Evolutionary conservation across 1,140 invertebrate species (phyloP).

Genomic region (Hyposmocoma kahamanoa): DNA sequence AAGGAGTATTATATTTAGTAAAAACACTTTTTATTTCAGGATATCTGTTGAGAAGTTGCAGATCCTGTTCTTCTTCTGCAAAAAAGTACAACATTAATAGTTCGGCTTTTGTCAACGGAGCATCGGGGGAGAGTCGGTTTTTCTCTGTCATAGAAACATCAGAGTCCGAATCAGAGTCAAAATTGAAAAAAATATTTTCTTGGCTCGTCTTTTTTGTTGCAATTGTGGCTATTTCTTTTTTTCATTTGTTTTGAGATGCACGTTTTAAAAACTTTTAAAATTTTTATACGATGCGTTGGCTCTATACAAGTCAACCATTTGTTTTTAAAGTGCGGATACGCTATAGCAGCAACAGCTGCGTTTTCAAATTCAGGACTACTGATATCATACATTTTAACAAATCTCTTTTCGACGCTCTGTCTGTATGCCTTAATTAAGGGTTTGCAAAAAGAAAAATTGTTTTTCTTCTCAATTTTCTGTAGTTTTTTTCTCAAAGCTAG

Average conservation of each 20-base stretch:
- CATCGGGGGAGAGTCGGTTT: neutral
- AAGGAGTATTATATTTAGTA: slow-evolving; percentile 28
- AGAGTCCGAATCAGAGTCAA: neutral
- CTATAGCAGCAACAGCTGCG: slow-evolving; percentile 2
- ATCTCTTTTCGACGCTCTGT: slow-evolving; percentile 11
- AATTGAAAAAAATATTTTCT: neutral
- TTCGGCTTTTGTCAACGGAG: neutral
- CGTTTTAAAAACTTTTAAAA: neutral
- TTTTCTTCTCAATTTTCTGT: slow-evolving; percentile 15
- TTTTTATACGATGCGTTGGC: neutral
- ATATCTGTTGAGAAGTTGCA: neutral
- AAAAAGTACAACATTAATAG: neutral
- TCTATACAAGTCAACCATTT: slow-evolving; percentile 11
- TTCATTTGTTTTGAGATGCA: neutral
- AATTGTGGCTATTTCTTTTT: neutral
- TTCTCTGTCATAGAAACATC: neutral
- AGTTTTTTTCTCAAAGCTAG: slow-evolving; percentile 18
- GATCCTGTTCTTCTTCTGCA: neutral
- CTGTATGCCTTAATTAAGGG: slow-evolving; percentile 11
- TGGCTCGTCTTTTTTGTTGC: neutral
- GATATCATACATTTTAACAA: slow-evolving; percentile 15
- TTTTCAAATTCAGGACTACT: slow-evolving; percentile 5
- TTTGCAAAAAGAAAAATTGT: slow-evolving; percentile 10
- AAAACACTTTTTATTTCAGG: slow-evolving; percentile 27
- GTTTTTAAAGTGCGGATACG: slow-evolving; percentile 5